These are phyloP conservation scores for Pteronotus mesoamericanus DNA, from an alignment of 2,797 vertebrate species.

Conservation along the genomic window DNA sequence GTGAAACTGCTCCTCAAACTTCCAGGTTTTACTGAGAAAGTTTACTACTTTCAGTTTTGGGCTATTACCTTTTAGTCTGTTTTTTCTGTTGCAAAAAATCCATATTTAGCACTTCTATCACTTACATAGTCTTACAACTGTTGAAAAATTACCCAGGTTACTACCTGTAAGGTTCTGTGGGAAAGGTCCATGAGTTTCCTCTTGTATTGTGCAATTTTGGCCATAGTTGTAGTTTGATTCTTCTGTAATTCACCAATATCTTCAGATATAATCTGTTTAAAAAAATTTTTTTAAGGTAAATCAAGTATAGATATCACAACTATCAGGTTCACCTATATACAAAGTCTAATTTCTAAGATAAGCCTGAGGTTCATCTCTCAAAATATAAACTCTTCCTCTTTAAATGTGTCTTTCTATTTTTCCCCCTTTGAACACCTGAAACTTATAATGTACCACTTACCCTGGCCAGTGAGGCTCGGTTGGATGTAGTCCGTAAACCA, in stretches of 20 bases:
- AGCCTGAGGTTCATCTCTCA: not conserved
- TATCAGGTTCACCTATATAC: not conserved
- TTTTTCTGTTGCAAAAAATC: not conserved
- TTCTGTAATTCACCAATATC: conserved; percentile 98
- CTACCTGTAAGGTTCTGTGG: conserved; percentile 95
- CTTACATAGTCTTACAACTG: not conserved
- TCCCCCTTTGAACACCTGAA: not conserved
- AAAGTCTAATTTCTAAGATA: not conserved
- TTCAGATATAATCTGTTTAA: conserved; percentile 92
- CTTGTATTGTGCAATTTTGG: conserved; percentile 98
- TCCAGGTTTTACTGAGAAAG: not conserved
- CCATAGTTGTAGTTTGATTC: conserved; percentile 97
- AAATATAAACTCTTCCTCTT: not conserved
- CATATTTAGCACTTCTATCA: not conserved
- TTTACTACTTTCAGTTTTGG: not conserved
- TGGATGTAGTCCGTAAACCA: no score
- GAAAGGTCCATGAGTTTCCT: conserved; percentile 98
- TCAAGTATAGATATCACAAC: not conserved
- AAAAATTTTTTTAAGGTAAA: conserved; percentile 13
- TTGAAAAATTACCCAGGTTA: not conserved
- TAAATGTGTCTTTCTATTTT: not conserved
- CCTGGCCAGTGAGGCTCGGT: no score
- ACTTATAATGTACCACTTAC: not conserved
- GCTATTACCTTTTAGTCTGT: not conserved
- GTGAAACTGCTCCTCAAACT: not conserved